A percentile compares a stretch with the other conserved stretches of the same genome.
Conservation (phyloP, 2,113 vertebrate genomes). For the Donacobius atricapilla region DNA sequence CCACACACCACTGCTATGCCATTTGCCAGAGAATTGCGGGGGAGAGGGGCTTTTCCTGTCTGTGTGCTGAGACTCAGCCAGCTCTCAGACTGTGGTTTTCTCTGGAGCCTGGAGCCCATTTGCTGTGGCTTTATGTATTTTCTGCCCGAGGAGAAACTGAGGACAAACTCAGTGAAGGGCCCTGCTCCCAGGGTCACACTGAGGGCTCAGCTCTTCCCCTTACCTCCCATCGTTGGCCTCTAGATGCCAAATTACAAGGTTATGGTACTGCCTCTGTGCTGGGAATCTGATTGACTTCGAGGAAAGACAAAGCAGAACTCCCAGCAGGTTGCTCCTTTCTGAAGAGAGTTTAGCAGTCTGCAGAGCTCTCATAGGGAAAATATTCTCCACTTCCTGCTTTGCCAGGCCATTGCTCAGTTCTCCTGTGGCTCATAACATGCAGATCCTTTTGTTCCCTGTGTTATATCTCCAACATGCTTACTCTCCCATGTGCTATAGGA, state of each 20-base stretch:
- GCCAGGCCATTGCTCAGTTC: background rate
- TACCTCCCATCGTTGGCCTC: background rate
- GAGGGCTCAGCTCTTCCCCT: background rate
- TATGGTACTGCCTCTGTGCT: background rate
- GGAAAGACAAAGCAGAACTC: background rate
- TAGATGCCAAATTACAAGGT: background rate
- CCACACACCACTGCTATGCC: constrained; percentile 64
- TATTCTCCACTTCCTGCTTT: background rate
- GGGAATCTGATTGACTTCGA: background rate
- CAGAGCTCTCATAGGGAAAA: background rate
- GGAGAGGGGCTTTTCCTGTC: constrained; percentile 74
- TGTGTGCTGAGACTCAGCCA: constrained; percentile 62
- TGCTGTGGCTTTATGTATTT: constrained; percentile 46
- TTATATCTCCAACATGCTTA: background rate
- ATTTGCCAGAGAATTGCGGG: constrained; percentile 69
- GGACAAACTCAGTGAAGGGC: background rate
- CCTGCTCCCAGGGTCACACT: background rate
- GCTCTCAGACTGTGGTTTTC: constrained; percentile 67
- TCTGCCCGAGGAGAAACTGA: constrained; percentile 43
- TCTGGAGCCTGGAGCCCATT: constrained; percentile 52
- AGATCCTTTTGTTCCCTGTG: background rate
- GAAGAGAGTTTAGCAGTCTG: background rate
- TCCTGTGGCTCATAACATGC: background rate
- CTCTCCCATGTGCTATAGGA: background rate
- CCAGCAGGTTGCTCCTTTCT: background rate